These are phyloP conservation scores for Geotria australis DNA, from an alignment of 2,797 vertebrate genomes.

Conservation along the genomic window DNA sequence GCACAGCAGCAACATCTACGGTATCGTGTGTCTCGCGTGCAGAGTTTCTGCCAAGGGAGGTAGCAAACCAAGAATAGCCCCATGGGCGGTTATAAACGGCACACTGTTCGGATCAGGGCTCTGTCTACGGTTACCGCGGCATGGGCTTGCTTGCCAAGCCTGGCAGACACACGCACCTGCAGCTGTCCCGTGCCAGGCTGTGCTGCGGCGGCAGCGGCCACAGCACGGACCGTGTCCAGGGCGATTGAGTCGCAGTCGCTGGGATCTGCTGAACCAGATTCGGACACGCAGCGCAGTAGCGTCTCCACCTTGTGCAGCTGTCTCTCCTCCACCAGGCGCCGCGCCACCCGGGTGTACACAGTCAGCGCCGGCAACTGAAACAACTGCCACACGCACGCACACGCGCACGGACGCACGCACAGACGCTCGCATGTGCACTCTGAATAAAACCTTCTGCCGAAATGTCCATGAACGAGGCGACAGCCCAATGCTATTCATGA, in stretches of 20 bases:
- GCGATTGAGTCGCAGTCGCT: slow-evolving; percentile 57
- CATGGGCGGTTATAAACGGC: too few species aligned
- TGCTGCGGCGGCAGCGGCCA: not conserved
- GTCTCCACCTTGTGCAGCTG: slow-evolving; percentile 43
- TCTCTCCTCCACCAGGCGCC: slow-evolving; percentile 30
- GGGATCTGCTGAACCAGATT: slow-evolving; percentile 56
- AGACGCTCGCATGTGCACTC: not conserved
- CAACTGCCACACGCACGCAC: slow-evolving; percentile 18
- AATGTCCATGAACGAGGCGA: too few species aligned
- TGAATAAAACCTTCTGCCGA: not conserved
- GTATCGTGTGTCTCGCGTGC: too few species aligned
- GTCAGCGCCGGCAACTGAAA: slow-evolving; percentile 62
- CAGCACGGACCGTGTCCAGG: slow-evolving; percentile 17
- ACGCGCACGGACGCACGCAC: not conserved
- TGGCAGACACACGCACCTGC: too few species aligned
- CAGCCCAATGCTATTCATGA: too few species aligned
- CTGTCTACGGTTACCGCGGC: too few species aligned
- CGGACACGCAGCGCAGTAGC: slow-evolving; percentile 63
- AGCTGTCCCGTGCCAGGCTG: too few species aligned
- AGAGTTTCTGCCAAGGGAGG: too few species aligned
- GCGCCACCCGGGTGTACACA: slow-evolving; percentile 44
- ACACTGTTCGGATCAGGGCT: too few species aligned
- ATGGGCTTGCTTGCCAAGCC: too few species aligned
- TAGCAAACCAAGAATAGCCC: too few species aligned
- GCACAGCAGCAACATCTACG: too few species aligned